Conservation (phyloP, 1,140 invertebrate species). For the Drosophila micromelanica region DNA sequence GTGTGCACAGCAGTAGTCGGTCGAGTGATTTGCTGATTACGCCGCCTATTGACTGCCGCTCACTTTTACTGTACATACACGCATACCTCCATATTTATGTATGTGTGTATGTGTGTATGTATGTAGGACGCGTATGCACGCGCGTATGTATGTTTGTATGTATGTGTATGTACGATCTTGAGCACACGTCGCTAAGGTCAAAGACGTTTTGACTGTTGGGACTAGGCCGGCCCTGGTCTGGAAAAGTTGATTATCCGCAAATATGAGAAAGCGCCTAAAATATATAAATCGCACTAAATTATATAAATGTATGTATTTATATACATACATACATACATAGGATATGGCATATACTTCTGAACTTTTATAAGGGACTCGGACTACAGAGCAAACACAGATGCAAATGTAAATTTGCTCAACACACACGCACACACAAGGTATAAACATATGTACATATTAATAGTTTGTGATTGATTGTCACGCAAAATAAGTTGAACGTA, state of each 20-base stretch:
- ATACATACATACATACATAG: conserved; percentile 12
- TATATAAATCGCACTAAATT: conserved; percentile 7
- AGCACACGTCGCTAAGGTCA: conserved; percentile 66
- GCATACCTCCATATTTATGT: neutral
- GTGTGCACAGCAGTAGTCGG: conserved; percentile 25
- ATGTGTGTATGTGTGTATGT: neutral
- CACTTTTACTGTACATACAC: conserved; percentile 33
- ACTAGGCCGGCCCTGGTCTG: conserved; percentile 28
- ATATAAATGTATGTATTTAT: conserved; percentile 20
- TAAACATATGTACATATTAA: neutral
- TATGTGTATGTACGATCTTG: conserved; percentile 57
- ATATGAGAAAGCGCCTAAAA: conserved; percentile 31
- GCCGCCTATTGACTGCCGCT: conserved; percentile 33
- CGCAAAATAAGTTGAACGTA: conserved; percentile 21
- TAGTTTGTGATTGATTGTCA: conserved; percentile 18
- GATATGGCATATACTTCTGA: neutral
- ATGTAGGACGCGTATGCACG: neutral
- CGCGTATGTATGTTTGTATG: neutral
- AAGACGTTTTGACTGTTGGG: conserved; percentile 49
- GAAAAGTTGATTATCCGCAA: conserved; percentile 62
- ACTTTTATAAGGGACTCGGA: neutral
- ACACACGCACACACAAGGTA: neutral
- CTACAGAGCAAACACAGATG: neutral
- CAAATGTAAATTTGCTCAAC: neutral
- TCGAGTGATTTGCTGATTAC: conserved; percentile 53